Evolutionary conservation across 2,888 invertebrate genomes (phyloP).

Genomic region (Orthosia incerta): DNA sequence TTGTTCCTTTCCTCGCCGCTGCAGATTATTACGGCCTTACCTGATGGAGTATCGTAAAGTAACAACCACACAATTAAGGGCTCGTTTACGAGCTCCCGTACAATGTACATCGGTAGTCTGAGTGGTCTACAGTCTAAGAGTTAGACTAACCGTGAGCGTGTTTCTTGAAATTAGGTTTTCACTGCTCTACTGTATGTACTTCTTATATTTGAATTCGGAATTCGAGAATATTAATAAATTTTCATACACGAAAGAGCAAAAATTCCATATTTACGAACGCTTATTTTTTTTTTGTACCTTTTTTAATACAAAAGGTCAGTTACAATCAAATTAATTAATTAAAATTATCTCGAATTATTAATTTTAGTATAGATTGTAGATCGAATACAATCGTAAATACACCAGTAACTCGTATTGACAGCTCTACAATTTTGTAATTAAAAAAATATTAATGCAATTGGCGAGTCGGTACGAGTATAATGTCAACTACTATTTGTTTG

Average conservation of each 20-base stretch:
- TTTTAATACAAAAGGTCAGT: too few species aligned
- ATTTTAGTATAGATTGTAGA: neutral
- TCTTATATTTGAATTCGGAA: too few species aligned
- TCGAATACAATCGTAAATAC: neutral
- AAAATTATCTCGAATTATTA: too few species aligned
- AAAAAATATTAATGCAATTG: neutral
- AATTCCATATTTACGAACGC: too few species aligned
- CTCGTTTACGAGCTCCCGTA: neutral
- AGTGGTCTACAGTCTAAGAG: neutral
- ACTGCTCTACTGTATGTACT: neutral
- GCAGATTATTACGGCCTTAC: neutral
- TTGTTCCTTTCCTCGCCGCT: constrained; percentile 17
- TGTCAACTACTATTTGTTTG: constrained; percentile 1
- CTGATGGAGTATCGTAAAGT: constrained; percentile 5
- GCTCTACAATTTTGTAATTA: neutral
- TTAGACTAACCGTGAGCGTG: neutral
- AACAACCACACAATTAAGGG: constrained; percentile 1
- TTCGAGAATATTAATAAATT: too few species aligned
- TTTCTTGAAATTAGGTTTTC: neutral
- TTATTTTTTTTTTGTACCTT: too few species aligned
- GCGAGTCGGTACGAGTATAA: neutral
- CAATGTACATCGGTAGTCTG: neutral
- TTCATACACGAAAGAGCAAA: too few species aligned
- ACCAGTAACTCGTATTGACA: neutral
- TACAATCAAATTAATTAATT: too few species aligned